Base-by-base conservation (phyloP, 2,888 invertebrate genomes). In the Artemia sp. region DNA sequence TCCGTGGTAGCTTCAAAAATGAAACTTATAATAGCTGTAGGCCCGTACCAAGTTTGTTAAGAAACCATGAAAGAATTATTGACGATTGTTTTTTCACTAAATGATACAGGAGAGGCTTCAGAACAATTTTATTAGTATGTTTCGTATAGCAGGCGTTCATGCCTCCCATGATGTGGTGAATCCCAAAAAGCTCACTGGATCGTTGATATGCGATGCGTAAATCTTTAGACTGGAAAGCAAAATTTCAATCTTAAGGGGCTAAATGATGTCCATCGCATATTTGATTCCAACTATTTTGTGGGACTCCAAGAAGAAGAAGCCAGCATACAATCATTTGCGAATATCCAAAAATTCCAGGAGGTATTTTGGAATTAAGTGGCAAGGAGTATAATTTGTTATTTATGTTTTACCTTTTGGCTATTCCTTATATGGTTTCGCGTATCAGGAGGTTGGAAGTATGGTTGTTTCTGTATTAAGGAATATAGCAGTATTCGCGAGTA, bases 281-380 rank as follows among this genome's bases (percentile, higher is more conserved):
- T 58, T 19, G 8, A 58, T 8, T 24, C n/a, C 11, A n/a, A 58
- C n/a, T 58, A 24, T n/a, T 58, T n/a, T n/a, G 14, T 58, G 8
- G 64, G 64, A 19, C 24, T 58, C 14, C 24, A 11, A 58, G 64
- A 58, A 10, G 10, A 58, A 58, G 19, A 58, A 24, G 64, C 11
- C 64, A 58, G 64, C 64, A 2, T 58, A 58, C 11, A 9, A 58
- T 10, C 64, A 58, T 24, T 58, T 8, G 9, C 1, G 8, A 24
- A 19, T 10, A 58, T n/a, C n/a, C n/a, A 8, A 58, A 58, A 0
- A 24, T 19, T 58, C 64, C 14, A n/a, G 11, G 2, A 24, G 8
- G n/a, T 58, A 58, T 10, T 58, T 58, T 58, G 64, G 64, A 58
- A 58, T 58, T 24, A 10, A 19, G 64, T 58, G 64, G 11, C n/a